Evolutionary conservation across 23 tunicate genomes (phyloP).

Genomic region (Diplosoma virens): DNA sequence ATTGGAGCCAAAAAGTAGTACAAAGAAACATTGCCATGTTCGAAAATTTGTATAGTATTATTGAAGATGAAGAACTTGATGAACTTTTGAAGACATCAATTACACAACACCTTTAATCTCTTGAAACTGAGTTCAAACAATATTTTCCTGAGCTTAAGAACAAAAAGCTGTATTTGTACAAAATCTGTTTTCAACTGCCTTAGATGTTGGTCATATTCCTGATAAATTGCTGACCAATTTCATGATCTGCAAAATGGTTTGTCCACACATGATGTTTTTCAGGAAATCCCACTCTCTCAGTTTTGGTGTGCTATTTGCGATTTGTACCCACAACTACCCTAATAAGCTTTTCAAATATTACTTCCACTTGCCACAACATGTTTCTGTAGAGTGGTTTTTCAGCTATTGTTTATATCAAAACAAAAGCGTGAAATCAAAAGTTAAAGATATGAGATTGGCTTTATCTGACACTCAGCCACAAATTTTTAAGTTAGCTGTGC

Average conservation of each 20-base stretch:
- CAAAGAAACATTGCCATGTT: constrained; percentile 31
- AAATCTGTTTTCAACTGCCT: neutral
- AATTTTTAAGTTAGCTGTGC: no score
- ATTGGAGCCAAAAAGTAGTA: constrained; percentile 25
- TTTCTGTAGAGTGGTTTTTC: no score
- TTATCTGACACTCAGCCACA: no score
- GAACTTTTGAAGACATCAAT: constrained; percentile 26
- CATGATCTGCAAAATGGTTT: constrained; percentile 26
- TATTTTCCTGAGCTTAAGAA: constrained; percentile 28
- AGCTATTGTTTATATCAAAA: no score
- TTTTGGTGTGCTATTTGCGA: no score
- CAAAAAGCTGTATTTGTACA: neutral
- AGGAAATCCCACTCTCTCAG: constrained; percentile 39
- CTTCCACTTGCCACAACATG: no score
- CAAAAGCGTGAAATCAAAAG: no score
- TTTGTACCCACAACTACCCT: no score
- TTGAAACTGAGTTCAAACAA: constrained; percentile 30
- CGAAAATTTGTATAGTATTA: constrained; percentile 13
- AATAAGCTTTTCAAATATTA: no score
- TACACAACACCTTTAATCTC: constrained; percentile 36
- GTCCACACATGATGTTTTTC: constrained; percentile 13
- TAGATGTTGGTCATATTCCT: constrained; percentile 1
- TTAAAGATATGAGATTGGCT: no score
- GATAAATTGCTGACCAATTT: constrained; percentile 11
- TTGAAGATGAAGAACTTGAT: constrained; percentile 4